Conservation (phyloP, 1,140 invertebrate genomes). For the Propsilocerus akamusi region DNA sequence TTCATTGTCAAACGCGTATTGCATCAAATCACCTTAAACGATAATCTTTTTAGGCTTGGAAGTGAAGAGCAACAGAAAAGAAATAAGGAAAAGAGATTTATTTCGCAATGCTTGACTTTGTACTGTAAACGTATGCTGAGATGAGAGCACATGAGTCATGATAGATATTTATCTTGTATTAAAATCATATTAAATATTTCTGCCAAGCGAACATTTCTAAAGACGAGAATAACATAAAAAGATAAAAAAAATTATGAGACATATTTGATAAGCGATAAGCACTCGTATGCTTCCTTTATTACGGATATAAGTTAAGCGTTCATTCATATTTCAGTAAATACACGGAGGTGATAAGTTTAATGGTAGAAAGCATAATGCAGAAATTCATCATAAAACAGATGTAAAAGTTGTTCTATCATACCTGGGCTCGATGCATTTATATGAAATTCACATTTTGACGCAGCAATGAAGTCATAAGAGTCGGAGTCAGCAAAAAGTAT, state of each 20-base stretch:
- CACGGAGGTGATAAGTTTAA: no score
- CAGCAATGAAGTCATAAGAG: constrained; percentile 44
- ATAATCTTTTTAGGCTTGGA: background rate
- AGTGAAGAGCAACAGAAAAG: background rate
- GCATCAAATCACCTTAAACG: background rate
- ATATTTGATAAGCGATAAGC: no score
- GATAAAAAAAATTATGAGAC: no score
- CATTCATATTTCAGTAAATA: no score
- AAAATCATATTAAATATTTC: constrained; percentile 2
- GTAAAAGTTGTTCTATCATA: no score
- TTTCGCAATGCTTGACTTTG: background rate
- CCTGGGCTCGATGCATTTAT: constrained; percentile 42
- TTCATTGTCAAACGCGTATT: no score
- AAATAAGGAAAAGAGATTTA: background rate
- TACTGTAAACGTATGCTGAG: no score
- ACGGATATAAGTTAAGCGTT: no score
- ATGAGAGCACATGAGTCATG: background rate
- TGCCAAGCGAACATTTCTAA: background rate
- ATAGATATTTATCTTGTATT: constrained; percentile 4
- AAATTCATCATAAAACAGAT: no score
- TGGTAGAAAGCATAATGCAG: no score
- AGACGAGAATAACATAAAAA: no score
- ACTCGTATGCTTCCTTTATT: no score
- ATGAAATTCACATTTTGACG: constrained; percentile 43
- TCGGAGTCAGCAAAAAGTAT: constrained; percentile 75